Conservation (phyloP, 2,888 invertebrate genomes). For the Chaitophorus viminalis region DNA sequence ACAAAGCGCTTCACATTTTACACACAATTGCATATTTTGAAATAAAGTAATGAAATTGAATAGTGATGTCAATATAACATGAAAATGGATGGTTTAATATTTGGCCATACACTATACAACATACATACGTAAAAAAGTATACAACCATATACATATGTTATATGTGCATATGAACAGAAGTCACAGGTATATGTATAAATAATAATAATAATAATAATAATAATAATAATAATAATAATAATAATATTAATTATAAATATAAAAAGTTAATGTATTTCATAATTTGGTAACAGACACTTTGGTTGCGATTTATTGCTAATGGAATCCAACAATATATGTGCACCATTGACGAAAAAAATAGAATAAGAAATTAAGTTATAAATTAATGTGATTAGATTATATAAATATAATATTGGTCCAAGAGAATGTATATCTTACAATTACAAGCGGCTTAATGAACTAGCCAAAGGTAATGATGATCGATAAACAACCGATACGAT, state of each 20-base stretch:
- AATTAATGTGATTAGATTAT: conserved; percentile 50
- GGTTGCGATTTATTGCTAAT: conserved; percentile 62
- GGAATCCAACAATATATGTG: conserved; percentile 54
- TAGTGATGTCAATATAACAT: too few species aligned
- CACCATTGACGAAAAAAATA: conserved; percentile 47
- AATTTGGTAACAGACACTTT: conserved; percentile 59
- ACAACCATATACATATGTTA: background rate
- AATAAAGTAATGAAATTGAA: conserved; percentile 25
- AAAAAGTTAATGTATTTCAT: conserved; percentile 54
- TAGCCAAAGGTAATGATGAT: conserved; percentile 52
- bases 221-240: conserved; percentile 19
- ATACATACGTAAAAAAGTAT: background rate
- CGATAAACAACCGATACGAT: conserved; percentile 22
- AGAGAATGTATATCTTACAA: conserved; percentile 59
- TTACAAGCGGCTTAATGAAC: conserved; percentile 50
- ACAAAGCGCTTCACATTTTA: conserved; percentile 18
- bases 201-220: conserved; percentile 19
- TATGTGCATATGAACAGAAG: conserved; percentile 14
- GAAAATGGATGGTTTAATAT: conserved; percentile 14
- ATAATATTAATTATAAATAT: conserved; percentile 45
- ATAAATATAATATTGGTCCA: conserved; percentile 60
- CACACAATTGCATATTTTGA: conserved; percentile 14
- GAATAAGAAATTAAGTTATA: conserved; percentile 51
- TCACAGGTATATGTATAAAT: conserved; percentile 39
- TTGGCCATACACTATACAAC: conserved; percentile 38